Base-by-base conservation (phyloP, 2,888 invertebrate genomes). In the Rhamnusium bicolor region DNA sequence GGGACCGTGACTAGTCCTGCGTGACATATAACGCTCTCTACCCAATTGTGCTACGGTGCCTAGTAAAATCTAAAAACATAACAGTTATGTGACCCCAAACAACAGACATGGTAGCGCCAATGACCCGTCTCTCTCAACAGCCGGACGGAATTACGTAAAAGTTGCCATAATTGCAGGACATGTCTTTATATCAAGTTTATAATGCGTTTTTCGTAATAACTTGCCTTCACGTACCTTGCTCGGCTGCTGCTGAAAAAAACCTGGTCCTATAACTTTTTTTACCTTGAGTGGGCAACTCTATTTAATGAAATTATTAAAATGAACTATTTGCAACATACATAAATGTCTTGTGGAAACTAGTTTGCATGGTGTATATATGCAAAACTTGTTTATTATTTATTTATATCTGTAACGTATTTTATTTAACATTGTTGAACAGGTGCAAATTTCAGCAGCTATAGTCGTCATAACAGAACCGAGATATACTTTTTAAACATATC, bases 131-230 rank as follows among this genome's bases (percentile, higher is more conserved):
- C 24, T 40, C 19, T 40, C 21, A 60, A 40, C 40, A 18, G 60
- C 14, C 18, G 60, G 14, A 60, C 60, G 60, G 40, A 40, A 18
- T 60, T 60, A 60, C 60, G 60, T 60, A 60, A 60, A 60, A 60
- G 12, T 53, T 19, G 53, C 60, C 29, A 29, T 60, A 60, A 60
- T 61, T 61, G 18, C 61, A 32, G 40, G 18, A 61, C 40, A 61
- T 61, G 61, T 61, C 61, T 60, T 32, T 61, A 32, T 61, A 61
- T 61, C 61, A 61, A 61, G 61, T 61, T 61, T 61, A 40, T 61
- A 61, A 32, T 40, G 18, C 18, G 40, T 2, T 32, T 61, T 61
- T 61, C 40, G 32, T 47, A 40, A 40, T 32, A 40, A 46, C 46
- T 47, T 21, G 21, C 40, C 32, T 61, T 32, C 61, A 6, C 40